Evolutionary conservation across 1,140 invertebrate genomes (phyloP).

Genomic region (Leptinotarsa texana): DNA sequence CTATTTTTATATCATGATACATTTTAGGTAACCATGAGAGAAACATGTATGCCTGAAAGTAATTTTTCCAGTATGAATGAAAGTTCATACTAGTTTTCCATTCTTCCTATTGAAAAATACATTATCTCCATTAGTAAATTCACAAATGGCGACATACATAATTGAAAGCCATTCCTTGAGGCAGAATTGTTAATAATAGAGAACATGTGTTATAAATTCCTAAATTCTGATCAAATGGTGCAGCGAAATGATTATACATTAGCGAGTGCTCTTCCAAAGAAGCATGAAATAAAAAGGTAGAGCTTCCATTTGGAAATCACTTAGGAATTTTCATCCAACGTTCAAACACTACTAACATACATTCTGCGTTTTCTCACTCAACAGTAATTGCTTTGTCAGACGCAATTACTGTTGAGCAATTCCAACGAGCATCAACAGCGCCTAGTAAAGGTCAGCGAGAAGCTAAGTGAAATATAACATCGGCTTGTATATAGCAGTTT

Average conservation of each 20-base stretch:
- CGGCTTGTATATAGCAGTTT: neutral
- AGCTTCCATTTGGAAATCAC: slow-evolving; percentile 20
- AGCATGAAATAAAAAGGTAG: neutral
- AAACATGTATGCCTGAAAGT: too few relatives aligned
- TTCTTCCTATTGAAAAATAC: too few relatives aligned
- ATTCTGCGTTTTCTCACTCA: slow-evolving; percentile 19
- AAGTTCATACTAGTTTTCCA: too few relatives aligned
- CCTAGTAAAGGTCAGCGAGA: slow-evolving; percentile 1
- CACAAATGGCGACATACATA: too few relatives aligned
- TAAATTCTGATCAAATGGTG: too few relatives aligned
- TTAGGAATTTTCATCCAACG: slow-evolving; percentile 12
- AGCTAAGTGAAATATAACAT: slow-evolving; percentile 6
- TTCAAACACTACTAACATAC: slow-evolving; percentile 11
- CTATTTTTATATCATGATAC: too few relatives aligned
- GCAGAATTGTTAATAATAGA: too few relatives aligned
- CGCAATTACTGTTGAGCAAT: slow-evolving; percentile 1
- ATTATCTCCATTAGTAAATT: too few relatives aligned
- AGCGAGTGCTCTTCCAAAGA: neutral
- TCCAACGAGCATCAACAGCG: slow-evolving; percentile 9
- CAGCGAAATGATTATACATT: neutral
- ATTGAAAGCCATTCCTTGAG: too few relatives aligned
- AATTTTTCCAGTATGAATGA: too few relatives aligned
- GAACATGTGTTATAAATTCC: too few relatives aligned
- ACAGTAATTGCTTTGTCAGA: slow-evolving; percentile 13
- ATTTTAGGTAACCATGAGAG: too few relatives aligned